Conservation (phyloP, 2,113 vertebrate genomes). For the Ictalurus furcatus region DNA sequence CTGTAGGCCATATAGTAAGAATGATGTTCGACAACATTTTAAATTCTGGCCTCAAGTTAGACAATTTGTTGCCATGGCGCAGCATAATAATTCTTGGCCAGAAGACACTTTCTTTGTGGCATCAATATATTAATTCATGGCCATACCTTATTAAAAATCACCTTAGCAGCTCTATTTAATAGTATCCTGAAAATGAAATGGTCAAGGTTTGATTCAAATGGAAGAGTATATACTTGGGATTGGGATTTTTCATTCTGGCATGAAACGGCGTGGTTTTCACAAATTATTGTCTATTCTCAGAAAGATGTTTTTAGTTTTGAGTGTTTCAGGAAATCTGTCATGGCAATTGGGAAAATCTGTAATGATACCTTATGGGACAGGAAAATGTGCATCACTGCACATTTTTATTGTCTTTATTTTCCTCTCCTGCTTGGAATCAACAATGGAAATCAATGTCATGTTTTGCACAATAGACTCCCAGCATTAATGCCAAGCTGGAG, state of each 20-base stretch:
- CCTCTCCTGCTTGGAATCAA: not conserved
- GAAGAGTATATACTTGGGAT: not conserved
- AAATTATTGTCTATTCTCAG: not conserved
- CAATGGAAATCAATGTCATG: constrained; percentile 13
- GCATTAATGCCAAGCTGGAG: not conserved
- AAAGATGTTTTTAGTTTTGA: not conserved
- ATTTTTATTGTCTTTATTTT: constrained; percentile 11
- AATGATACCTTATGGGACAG: not conserved
- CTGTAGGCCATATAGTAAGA: not conserved
- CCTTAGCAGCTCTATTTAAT: not conserved
- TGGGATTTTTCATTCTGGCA: not conserved
- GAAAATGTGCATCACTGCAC: not conserved
- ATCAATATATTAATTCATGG: not conserved
- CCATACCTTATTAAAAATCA: not conserved
- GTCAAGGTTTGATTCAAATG: not conserved
- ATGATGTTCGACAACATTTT: not conserved
- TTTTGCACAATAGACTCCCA: constrained; percentile 17
- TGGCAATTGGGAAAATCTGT: not conserved
- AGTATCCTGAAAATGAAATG: not conserved
- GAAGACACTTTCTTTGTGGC: not conserved
- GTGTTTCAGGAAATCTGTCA: not conserved
- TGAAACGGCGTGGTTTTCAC: not conserved
- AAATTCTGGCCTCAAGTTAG: not conserved
- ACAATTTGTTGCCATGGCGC: not conserved
- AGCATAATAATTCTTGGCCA: not conserved